Evolutionary conservation across 2,888 invertebrate species (phyloP).

Genomic region (Helleia helle): DNA sequence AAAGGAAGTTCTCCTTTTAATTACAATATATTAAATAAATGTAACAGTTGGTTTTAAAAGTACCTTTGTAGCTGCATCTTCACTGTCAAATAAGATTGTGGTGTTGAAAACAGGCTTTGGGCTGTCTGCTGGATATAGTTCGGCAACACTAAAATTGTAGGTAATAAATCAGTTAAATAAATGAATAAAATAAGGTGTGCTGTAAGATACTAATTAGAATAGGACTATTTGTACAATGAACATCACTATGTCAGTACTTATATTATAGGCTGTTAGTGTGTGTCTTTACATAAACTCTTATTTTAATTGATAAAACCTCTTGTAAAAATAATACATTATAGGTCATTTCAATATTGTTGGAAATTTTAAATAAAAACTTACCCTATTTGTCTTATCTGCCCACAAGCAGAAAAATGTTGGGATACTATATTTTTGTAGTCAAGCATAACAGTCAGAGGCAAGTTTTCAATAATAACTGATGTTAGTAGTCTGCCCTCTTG

Average conservation of each 20-base stretch:
- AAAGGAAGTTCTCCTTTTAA: no score
- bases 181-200: no score
- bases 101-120: conserved; percentile 50
- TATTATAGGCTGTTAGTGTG: no score
- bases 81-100: conserved; percentile 41
- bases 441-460: conserved; percentile 44
- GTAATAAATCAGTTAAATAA: no score
- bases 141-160: conserved; percentile 40
- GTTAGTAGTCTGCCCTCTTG: conserved; percentile 25
- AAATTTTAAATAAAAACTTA: conserved; percentile 26
- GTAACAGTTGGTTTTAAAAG: neutral
- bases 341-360: no score
- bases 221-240: no score
- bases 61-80: conserved; percentile 44
- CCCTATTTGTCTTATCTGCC: conserved; percentile 49
- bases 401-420: conserved; percentile 47
- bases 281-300: no score
- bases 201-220: no score
- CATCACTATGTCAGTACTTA: no score
- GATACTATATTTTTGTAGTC: conserved; percentile 41
- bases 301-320: no score
- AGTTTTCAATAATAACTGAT: conserved; percentile 45
- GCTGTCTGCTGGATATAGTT: conserved; percentile 43
- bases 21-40: no score
- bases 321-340: no score